Evolutionary conservation across 2,888 invertebrate species (phyloP), one percentile per base, ranked within the genome.

Genomic region (Rhamnusium bicolor): DNA sequence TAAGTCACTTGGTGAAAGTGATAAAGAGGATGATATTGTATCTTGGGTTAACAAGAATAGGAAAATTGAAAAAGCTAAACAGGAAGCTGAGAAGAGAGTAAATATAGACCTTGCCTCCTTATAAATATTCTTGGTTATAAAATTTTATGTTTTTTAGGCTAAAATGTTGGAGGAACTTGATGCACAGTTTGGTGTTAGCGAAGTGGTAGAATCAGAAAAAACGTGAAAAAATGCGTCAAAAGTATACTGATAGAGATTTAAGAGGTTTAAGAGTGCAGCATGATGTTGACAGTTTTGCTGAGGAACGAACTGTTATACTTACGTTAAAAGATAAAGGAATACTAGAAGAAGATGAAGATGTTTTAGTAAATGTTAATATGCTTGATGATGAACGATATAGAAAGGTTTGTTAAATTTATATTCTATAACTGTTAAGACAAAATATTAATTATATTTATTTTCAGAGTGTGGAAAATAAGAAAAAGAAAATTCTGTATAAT

Each of bases 131-230:
- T 51, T n/a, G 56, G 49, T 18, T 46, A 32, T 53, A 47, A 46
- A 61, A 18, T 56, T 61, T 29, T 8, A 60, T 76, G 72, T 70
- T 40, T 74, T 83, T 6, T 85, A 95, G 96, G 98, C 97, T 19
- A 97, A 96, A 86, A 91, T 96, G 90, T 88, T 99, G 84, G 97
- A 98, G 88, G 97, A 98, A 88, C 92, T 99, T 91, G 99, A 99
- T 89, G 95, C 93, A 79, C 97, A 96, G 86, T 98, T 98, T 90
- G 98, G 98, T 29, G 93, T 98, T 74, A 92, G 93, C 12, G 94
- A 94, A 81, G 89, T 98, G 60, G 91, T 98, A n/a, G 94, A 95
- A 77, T 93, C 95, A 80, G 96, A 96, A 82, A n/a, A 91, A 92
- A 77, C 89, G 89, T 62, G 89, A 89, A 73, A 91, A 91, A 62